Base-by-base conservation (phyloP, 2,888 invertebrate species). In the Colostygia pectinataria region DNA sequence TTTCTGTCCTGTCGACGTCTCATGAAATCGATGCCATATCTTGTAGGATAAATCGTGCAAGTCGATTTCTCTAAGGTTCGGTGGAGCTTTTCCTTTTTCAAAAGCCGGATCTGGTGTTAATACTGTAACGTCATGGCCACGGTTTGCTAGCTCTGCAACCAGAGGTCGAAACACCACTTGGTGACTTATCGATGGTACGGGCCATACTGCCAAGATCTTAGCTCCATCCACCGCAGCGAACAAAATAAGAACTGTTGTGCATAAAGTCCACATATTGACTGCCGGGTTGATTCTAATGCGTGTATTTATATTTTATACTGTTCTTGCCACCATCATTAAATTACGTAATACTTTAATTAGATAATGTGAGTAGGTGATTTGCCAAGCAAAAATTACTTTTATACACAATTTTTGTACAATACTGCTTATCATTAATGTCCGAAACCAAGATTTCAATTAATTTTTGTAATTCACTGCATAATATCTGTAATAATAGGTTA, bases 61-160 rank as follows among this genome's bases (percentile, higher is more conserved):
- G 7, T 80, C 71, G 1, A 87, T 79, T 65, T 88, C 82, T 1
- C 65, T 79, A 2, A 80, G 61, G 43, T 83, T 86, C 0, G 45
- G 39, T 1, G 68, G 68, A 0, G 65, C n/a, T 33, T 51, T 8
- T 10, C 59, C 61, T 39, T 69, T 63, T 0, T 61, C 44, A 9
- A 65, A 72, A 0, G 53, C 64, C 0, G 82, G 81, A 50, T 83
- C 55, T 4, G 89, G 32, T 0, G 88, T 83, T 4, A 84, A 52
- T 0, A 84, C 63, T 0, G 74, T 68, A 0, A 90, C 50, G 29
- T 88, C 70, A 41, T 90, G 88, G 0, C 88, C 89, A 4, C 77
- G 61, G 27, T 59, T 68, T 0, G 74, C 74, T 27, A 91, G 56
- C 13, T 75, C 81, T 12, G 71, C 53, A 14, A 77, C 71, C 1